Evolutionary conservation across 2,797 vertebrate genomes (phyloP), one percentile per base, ranked within the genome.

Genomic region (Borostomias antarcticus): DNA sequence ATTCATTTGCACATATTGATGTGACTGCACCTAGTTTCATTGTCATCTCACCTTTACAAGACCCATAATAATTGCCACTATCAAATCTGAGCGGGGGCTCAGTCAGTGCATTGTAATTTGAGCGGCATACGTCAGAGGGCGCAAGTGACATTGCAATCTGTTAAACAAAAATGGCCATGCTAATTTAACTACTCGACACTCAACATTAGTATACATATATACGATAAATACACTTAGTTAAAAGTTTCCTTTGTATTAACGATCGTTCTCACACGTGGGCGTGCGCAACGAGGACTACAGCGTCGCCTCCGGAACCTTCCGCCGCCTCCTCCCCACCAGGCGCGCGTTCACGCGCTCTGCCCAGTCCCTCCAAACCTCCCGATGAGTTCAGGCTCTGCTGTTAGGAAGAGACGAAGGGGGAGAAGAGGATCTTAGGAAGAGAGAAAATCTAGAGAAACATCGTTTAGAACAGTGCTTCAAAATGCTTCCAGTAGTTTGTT

Each of bases 41-140:
- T 50, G 5, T 50, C 5, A 7, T 50, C 3, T 50, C n/a, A 2
- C n/a, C 19, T 2, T 9, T 50, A 23, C 21, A 50, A 17, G 2
- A 15, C 47, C 3, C 19, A n/a, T 23, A 17, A 2, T 7, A 50
- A 7, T 15, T 19, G 47, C 47, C 15, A 48, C 6, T 48, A 2
- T 8, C 5, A 50, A 17, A n/a, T 7, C 47, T n/a, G 5, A 1
- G n/a, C 47, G 8, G 2, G n/a, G n/a, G n/a, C n/a, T n/a, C n/a
- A 8, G 21, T 13, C 47, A 19, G 10, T 23, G 4, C 9, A 21
- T 8, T 72, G 83, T 63, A 67, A 23, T 60, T 21, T 1, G 2
- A 40, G 1, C 54, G 6, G 62, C 62, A 0, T 28, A 77, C 87
- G 64, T 58, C 62, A 76, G 87, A 73, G 80, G 84, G 78, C 88